These are phyloP conservation scores for Cryptus armator DNA, from an alignment of 2,888 invertebrate species.

Conservation along the genomic window DNA sequence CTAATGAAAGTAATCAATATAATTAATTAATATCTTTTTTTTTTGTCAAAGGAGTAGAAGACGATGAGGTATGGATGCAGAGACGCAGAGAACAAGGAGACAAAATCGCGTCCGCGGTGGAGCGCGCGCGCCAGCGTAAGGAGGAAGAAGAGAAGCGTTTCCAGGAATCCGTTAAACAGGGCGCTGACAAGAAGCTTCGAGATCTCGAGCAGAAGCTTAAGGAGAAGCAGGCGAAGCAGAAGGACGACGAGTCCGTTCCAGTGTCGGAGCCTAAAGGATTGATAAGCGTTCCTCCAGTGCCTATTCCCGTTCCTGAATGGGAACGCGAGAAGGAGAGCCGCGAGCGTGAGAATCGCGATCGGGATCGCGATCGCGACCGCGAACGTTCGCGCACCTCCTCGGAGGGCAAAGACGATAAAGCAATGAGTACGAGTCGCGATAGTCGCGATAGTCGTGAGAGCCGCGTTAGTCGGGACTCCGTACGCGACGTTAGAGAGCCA, in stretches of 20 bases:
- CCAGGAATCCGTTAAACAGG: conserved; percentile 88
- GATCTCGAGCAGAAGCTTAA: conserved; percentile 89
- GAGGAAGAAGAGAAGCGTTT: conserved; percentile 95
- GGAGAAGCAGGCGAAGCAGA: conserved; percentile 86
- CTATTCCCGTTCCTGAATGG: conserved; percentile 87
- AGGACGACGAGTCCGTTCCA: conserved; percentile 79
- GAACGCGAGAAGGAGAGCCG: conserved; percentile 85
- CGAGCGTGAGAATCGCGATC: conserved; percentile 83
- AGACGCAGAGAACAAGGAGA: conserved; percentile 89
- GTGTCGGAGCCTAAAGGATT: conserved; percentile 84
- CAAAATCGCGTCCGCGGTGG: conserved; percentile 92
- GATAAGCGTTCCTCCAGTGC: conserved; percentile 84
- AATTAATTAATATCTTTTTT: neutral
- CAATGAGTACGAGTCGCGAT: conserved; percentile 67
- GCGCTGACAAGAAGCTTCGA: conserved; percentile 89
- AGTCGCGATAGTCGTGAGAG: conserved; percentile 69
- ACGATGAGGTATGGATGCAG: conserved; percentile 91
- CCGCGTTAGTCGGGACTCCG: conserved; percentile 67
- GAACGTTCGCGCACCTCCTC: conserved; percentile 84
- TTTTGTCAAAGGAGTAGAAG: conserved; percentile 83
- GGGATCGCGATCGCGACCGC: conserved; percentile 78
- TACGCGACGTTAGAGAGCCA: conserved; percentile 66
- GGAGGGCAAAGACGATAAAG: conserved; percentile 79
- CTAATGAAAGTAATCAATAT: neutral
- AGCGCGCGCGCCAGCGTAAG: conserved; percentile 93